A percentile compares a stretch with the other conserved stretches of the same genome.
These are phyloP conservation scores for Tenualosa ilisha DNA, from an alignment of 2,797 vertebrate genomes.

Conservation along the genomic window DNA sequence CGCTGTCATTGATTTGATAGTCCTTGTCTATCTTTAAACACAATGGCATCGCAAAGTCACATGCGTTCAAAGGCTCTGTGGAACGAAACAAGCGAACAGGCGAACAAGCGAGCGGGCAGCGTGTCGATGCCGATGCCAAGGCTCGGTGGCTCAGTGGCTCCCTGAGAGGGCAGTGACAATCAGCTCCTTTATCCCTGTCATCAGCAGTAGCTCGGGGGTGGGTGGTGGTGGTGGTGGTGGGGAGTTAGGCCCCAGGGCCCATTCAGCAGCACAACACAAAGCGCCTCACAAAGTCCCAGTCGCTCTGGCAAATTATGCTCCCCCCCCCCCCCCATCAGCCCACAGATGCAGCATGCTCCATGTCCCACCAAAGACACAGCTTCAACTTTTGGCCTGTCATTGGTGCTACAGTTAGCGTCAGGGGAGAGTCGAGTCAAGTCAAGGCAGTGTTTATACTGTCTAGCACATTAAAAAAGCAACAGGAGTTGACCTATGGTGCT, in stretches of 20 bases:
- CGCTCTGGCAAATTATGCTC: background rate
- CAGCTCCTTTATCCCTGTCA: conserved; percentile 45
- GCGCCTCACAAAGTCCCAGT: conserved; percentile 29
- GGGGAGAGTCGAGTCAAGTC: no score
- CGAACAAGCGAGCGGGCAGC: no score
- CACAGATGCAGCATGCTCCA: background rate
- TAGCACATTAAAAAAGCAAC: no score
- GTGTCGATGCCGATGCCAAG: conserved; percentile 30
- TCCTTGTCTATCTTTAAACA: background rate
- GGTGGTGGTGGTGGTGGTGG: background rate
- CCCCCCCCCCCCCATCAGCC: background rate
- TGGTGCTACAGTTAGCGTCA: no score
- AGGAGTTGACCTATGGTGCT: no score
- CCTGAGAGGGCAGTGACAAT: conserved; percentile 45
- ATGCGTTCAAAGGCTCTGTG: conserved; percentile 30
- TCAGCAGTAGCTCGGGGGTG: conserved; percentile 26
- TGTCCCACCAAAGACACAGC: background rate
- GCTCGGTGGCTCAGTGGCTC: conserved; percentile 32
- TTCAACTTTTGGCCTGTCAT: no score
- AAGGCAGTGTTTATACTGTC: no score
- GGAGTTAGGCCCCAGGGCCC: background rate
- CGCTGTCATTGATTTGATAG: background rate
- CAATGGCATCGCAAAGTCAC: conserved; percentile 29
- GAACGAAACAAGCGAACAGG: background rate
- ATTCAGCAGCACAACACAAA: conserved; percentile 46